Base-by-base conservation (phyloP, 2,888 invertebrate species). In the Nomada fabriciana region DNA sequence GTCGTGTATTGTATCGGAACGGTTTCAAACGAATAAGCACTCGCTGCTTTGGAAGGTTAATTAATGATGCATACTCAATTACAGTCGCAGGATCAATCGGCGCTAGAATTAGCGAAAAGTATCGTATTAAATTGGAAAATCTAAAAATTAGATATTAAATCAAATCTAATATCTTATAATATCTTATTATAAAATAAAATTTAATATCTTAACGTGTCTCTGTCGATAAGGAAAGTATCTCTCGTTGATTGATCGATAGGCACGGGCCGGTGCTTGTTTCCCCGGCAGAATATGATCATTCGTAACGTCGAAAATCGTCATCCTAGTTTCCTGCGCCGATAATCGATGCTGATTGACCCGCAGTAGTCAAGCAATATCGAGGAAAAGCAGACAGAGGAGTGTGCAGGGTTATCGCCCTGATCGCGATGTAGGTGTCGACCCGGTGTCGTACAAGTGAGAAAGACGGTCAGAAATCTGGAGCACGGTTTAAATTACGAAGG, bases 401-500 rank as follows among this genome's bases (percentile, higher is more conserved):
- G 18, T 13, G 25, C 4, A n/a, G 13, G 23, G 20, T 11, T 25
- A 9, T 64, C 36, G 36, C 36, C 36, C 36, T 36, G 36, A 36
- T 36, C 36, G 36, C 7, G 7, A 1, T 9, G 29, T 50, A 59
- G 78, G 67, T 69, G 79, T 74, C 59, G 55, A 67, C 36, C 18
- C 43, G 23, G 25, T 29, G 15, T 59, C 59, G 76, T 75, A 36
- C 53, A 55, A 71, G 65, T 67, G 52, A 71, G 52, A 25, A 55
- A 61, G 71, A 53, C 64, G 36, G 47, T 18, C 69, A 57, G 60
- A 71, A 80, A 86, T 80, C 53, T 84, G 74, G 76, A 84, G 60
- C 84, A 70, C n/a, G 76, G 61, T 68, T 71, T 43, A 67, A 81
- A 82, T 81, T 63, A 65, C 65, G 60, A 52, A 52, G 43, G 55